A percentile compares a stretch with the other conserved stretches of the same genome.
Conservation (phyloP, 2,888 invertebrate species). For the Celastrina argiolus region DNA sequence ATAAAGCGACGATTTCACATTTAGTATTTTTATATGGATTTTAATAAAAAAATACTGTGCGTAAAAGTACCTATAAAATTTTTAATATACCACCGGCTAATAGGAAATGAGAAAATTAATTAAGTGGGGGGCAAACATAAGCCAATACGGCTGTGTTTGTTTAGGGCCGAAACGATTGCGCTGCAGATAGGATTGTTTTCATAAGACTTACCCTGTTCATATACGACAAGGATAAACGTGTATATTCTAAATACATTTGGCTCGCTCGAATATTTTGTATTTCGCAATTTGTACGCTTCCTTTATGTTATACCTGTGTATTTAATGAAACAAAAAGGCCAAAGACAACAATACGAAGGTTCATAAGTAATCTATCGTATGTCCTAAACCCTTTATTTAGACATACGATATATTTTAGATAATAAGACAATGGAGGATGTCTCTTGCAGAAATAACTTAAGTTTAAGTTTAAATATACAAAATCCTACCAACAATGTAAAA, state of each 20-base stretch:
- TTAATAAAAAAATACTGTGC: not conserved
- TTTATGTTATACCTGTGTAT: not conserved
- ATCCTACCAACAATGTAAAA: too few relatives aligned
- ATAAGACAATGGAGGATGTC: too few relatives aligned
- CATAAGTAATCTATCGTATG: too few relatives aligned
- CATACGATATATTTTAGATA: too few relatives aligned
- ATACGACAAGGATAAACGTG: not conserved
- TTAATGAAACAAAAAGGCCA: not conserved
- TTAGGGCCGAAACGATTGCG: slow-evolving; percentile 46
- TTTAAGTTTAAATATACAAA: too few relatives aligned
- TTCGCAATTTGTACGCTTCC: not conserved
- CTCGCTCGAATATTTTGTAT: not conserved
- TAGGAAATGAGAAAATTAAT: slow-evolving; percentile 73
- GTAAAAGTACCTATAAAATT: not conserved
- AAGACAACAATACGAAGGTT: too few relatives aligned
- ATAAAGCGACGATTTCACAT: too few relatives aligned
- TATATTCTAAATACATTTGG: not conserved
- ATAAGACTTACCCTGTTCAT: slow-evolving; percentile 20
- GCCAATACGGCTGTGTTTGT: slow-evolving; percentile 57
- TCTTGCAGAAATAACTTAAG: too few relatives aligned
- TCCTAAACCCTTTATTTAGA: too few relatives aligned
- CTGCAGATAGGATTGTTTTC: slow-evolving; percentile 33
- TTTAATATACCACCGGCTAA: slow-evolving; percentile 32
- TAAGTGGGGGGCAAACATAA: slow-evolving; percentile 59
- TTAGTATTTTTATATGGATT: too few relatives aligned